Evolutionary conservation across 2,113 vertebrate species (phyloP).

Genomic region (Glaucomys volans): DNA sequence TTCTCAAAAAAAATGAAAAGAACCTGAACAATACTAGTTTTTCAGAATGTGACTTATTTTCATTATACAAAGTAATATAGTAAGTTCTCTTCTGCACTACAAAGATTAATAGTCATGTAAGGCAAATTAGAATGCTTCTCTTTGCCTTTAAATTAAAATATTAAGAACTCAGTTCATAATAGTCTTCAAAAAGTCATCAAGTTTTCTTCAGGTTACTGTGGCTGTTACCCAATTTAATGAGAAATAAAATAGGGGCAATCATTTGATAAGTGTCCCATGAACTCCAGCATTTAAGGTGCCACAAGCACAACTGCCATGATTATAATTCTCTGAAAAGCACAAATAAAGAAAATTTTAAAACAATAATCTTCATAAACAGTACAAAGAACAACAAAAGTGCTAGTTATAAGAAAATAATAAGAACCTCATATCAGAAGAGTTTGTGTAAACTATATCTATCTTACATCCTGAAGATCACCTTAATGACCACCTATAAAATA

Average conservation of each 20-base stretch:
- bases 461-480: conserved; percentile 40
- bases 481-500: conserved; percentile 40
- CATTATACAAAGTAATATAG: not conserved
- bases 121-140: conserved; percentile 8
- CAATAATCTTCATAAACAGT: not conserved
- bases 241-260: not conserved
- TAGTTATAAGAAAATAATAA: conserved; percentile 4
- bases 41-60: conserved; percentile 41
- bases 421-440: not conserved
- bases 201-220: not conserved
- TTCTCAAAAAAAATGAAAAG: conserved; percentile 4
- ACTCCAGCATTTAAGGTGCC: not conserved
- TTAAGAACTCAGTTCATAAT: not conserved
- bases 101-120: not conserved
- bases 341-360: conserved; percentile 41
- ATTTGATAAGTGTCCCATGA: not conserved
- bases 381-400: not conserved
- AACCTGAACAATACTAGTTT: not conserved
- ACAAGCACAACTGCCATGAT: not conserved
- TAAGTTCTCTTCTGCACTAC: conserved; percentile 5
- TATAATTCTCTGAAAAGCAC: conserved; percentile 26
- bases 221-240: not conserved
- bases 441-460: not conserved
- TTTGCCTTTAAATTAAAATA: conserved; percentile 17
- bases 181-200: not conserved